Percentiles rank a stretch among this genome's conserved stretches.
These are phyloP conservation scores for Ptychodera flava DNA, from an alignment of 35 echinoderm and acorn worm genomes.

Conservation along the genomic window DNA sequence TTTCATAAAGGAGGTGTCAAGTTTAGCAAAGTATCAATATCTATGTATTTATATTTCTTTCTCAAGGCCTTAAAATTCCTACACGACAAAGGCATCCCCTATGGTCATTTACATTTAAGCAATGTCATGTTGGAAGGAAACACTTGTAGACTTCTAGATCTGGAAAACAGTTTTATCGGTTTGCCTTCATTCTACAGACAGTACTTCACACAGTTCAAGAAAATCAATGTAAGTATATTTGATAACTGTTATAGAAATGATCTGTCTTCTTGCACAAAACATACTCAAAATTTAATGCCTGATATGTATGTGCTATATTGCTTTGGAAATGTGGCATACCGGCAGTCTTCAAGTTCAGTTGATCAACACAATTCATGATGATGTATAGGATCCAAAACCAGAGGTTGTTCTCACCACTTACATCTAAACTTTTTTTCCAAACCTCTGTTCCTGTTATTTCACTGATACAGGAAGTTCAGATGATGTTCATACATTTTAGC, in stretches of 20 bases:
- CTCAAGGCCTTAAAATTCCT: slow-evolving; percentile 80
- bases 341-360: no score
- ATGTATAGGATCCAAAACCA: not conserved
- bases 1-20: no score
- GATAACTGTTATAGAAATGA: no score
- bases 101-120: slow-evolving; percentile 83
- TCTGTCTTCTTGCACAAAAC: no score
- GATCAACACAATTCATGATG: not conserved
- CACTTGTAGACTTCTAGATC: slow-evolving; percentile 69
- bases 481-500: not conserved
- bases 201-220: slow-evolving; percentile 75
- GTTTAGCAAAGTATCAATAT: no score
- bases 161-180: slow-evolving; percentile 86
- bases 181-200: slow-evolving; percentile 81
- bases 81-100: slow-evolving; percentile 85
- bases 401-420: not conserved
- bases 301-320: no score
- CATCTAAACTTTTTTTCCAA: no score
- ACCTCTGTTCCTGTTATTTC: slow-evolving; percentile 6
- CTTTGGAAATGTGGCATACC: no score
- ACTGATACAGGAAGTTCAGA: not conserved
- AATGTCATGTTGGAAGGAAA: slow-evolving; percentile 92
- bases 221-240: slow-evolving; percentile 84
- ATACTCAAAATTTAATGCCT: no score
- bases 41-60: slow-evolving; percentile 5